These are phyloP conservation scores for Cistogaster globosa DNA, from an alignment of 2,888 invertebrate genomes.

Conservation along the genomic window DNA sequence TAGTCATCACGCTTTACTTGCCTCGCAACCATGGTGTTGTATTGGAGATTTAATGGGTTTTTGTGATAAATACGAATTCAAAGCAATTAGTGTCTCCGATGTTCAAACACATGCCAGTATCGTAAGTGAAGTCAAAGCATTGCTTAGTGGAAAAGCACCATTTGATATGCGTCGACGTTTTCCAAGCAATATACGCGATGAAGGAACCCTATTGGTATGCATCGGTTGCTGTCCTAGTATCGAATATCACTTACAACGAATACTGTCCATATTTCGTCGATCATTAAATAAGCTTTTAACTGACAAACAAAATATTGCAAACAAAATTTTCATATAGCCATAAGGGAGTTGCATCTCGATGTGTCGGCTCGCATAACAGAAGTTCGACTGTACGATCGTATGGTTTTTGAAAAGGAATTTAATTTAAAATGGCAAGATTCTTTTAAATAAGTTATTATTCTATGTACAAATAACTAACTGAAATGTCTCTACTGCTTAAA, in stretches of 20 bases:
- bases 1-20: constrained; percentile 75
- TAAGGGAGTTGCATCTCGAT: constrained; percentile 78
- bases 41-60: constrained; percentile 79
- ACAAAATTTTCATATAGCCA: constrained; percentile 79
- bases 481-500: neutral
- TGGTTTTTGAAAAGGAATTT: constrained; percentile 79
- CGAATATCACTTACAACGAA: constrained; percentile 79
- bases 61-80: constrained; percentile 80
- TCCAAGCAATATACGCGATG: constrained; percentile 78
- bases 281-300: constrained; percentile 77
- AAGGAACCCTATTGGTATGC: constrained; percentile 79
- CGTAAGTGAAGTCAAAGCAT: constrained; percentile 75
- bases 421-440: constrained; percentile 77
- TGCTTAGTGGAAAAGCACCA: constrained; percentile 76
- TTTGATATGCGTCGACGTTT: constrained; percentile 78
- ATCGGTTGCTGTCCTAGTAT: constrained; percentile 79
- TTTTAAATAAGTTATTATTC: constrained; percentile 29
- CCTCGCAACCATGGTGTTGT: constrained; percentile 78
- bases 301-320: constrained; percentile 78
- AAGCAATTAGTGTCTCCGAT: constrained; percentile 76
- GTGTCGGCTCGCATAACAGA: constrained; percentile 79
- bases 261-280: constrained; percentile 77
- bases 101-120: constrained; percentile 77
- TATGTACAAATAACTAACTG: neutral
- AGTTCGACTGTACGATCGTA: constrained; percentile 77